Percentiles rank a stretch among this genome's conserved stretches.
phyloP scores from a whole-genome alignment of 2,888 invertebrate genomes.

The Acronicta alni region DNA sequence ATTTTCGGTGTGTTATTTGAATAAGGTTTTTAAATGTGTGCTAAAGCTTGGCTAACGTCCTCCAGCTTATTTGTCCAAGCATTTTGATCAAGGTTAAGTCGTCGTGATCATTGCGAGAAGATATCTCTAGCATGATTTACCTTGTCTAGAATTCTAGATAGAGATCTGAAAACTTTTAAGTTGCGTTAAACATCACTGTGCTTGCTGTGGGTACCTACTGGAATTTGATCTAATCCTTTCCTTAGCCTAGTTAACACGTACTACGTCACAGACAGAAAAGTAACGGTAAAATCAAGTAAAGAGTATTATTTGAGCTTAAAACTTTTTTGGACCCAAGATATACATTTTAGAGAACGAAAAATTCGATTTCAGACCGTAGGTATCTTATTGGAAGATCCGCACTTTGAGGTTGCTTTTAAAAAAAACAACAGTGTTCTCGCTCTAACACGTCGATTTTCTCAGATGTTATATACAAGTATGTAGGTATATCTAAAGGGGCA shows the following conservation, averaged over 20 bases:
- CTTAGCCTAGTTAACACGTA: constrained; percentile 3
- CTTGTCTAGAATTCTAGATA: neutral
- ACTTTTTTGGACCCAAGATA: neutral
- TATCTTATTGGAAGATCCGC: too few species aligned
- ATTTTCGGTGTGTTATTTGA: constrained; percentile 26
- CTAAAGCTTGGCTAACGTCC: constrained; percentile 18
- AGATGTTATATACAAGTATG: neutral
- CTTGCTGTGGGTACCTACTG: constrained; percentile 5
- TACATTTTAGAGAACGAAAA: too few species aligned
- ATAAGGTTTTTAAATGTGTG: constrained; percentile 13
- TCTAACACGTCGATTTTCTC: neutral
- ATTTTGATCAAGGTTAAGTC: neutral
- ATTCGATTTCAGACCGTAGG: too few species aligned
- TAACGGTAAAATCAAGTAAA: constrained; percentile 5
- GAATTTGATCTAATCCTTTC: constrained; percentile 27
- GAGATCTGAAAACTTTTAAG: constrained; percentile 10
- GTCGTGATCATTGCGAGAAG: too few species aligned
- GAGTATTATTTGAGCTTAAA: neutral
- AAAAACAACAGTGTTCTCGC: neutral
- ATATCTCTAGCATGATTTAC: neutral
- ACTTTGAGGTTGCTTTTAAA: neutral
- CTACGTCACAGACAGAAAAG: neutral
- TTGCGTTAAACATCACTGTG: constrained; percentile 15
- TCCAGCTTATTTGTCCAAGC: constrained; percentile 3
- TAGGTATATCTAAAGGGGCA: constrained; percentile 15